These are phyloP conservation scores for Spongia lamella DNA, from an alignment of 37 sponge, comb jelly and placozoan genomes.

Conservation along the genomic window DNA sequence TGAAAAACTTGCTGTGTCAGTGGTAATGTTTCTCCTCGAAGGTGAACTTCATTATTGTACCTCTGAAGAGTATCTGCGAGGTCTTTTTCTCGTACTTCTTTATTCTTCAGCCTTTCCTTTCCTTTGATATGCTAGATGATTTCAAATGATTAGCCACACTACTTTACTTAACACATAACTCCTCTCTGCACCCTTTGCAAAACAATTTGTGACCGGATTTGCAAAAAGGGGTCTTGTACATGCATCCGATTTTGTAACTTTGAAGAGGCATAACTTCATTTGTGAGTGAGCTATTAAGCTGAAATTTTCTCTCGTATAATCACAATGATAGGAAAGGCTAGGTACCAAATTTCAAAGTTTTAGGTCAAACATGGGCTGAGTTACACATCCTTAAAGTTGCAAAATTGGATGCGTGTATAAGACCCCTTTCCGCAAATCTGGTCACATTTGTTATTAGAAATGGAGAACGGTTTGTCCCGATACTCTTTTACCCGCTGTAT, in stretches of 20 bases:
- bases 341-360: too few species aligned
- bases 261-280: too few species aligned
- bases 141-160: conserved; percentile 19
- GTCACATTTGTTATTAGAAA: conserved; percentile 18
- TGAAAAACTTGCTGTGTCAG: conserved; percentile 22
- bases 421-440: too few species aligned
- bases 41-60: conserved; percentile 17
- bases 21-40: conserved; percentile 35
- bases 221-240: too few species aligned
- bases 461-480: conserved; percentile 18
- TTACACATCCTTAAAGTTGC: too few species aligned
- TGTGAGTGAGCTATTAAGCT: too few species aligned
- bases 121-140: conserved; percentile 9
- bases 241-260: too few species aligned
- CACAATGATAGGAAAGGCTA: too few species aligned
- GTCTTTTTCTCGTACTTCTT: conserved; percentile 43
- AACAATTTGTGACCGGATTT: too few species aligned
- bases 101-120: conserved; percentile 4
- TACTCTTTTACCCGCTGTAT: conserved; percentile 40
- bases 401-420: too few species aligned
- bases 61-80: conserved; percentile 11
- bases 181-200: conserved; percentile 53
- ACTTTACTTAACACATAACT: conserved; percentile 23
- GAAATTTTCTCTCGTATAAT: too few species aligned
- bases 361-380: too few species aligned